Conservation (phyloP, 1,140 invertebrate genomes). For the Drosophila parvula region DNA sequence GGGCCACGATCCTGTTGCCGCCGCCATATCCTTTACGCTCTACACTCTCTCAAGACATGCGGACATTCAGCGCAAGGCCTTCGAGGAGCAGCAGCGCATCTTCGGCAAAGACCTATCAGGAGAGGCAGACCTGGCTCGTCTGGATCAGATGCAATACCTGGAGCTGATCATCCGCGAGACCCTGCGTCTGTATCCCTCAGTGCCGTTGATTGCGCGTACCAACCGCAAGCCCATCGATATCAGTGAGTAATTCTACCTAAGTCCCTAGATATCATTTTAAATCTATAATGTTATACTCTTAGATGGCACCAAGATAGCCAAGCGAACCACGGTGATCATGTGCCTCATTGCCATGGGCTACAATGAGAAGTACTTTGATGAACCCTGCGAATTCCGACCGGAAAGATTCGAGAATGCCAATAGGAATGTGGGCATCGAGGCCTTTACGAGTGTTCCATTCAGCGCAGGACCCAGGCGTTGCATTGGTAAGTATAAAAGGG, state of each 20-base stretch:
- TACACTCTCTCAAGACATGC: slow-evolving; percentile 74
- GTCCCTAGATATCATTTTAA: background rate
- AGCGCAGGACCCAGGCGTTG: slow-evolving; percentile 76
- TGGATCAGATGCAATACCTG: slow-evolving; percentile 87
- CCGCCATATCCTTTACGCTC: slow-evolving; percentile 71
- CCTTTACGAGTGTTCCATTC: slow-evolving; percentile 87
- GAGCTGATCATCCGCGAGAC: slow-evolving; percentile 89
- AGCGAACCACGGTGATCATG: slow-evolving; percentile 77
- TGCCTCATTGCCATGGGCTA: slow-evolving; percentile 80
- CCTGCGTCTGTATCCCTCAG: slow-evolving; percentile 88
- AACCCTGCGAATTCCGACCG: slow-evolving; percentile 90
- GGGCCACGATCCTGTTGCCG: slow-evolving; percentile 85
- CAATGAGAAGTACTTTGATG: slow-evolving; percentile 86
- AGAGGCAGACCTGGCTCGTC: slow-evolving; percentile 83
- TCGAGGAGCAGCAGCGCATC: slow-evolving; percentile 86
- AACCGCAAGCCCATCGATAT: slow-evolving; percentile 86
- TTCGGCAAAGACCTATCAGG: slow-evolving; percentile 78
- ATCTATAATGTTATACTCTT: rapidly evolving
- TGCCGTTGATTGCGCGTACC: slow-evolving; percentile 88
- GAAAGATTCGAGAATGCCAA: slow-evolving; percentile 87
- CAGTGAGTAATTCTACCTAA: slow-evolving; percentile 80
- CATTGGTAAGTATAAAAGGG: slow-evolving; percentile 67
- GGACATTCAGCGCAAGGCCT: slow-evolving; percentile 85
- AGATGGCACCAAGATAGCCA: slow-evolving; percentile 77
- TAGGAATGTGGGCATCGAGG: slow-evolving; percentile 53